These are phyloP conservation scores for Caenorhabditis brenneri DNA, from an alignment of 1,140 invertebrate species.

Conservation along the genomic window DNA sequence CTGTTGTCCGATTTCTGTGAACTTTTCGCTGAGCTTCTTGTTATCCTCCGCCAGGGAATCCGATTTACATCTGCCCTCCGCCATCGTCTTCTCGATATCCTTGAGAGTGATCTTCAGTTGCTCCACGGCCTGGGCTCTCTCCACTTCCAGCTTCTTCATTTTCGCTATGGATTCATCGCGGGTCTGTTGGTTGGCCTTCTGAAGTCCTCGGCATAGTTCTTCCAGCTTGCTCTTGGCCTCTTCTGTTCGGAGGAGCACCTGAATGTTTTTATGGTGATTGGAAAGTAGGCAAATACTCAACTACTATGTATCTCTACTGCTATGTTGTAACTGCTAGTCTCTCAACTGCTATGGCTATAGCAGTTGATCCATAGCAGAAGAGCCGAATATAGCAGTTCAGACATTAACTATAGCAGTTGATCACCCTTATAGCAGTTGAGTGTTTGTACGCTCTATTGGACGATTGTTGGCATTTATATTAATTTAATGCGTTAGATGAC, in stretches of 20 bases:
- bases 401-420: too few relatives aligned
- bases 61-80: conserved; percentile 19
- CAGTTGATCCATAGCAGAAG: too few relatives aligned
- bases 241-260: conserved; percentile 43
- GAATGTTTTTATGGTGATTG: neutral
- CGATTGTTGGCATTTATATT: too few relatives aligned
- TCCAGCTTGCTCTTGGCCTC: conserved; percentile 50
- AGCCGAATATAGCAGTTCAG: too few relatives aligned
- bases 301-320: too few relatives aligned
- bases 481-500: too few relatives aligned
- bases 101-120: conserved; percentile 43
- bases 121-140: conserved; percentile 31
- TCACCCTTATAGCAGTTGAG: too few relatives aligned
- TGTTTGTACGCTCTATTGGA: too few relatives aligned
- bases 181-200: conserved; percentile 44
- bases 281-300: too few relatives aligned
- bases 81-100: conserved; percentile 44
- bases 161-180: conserved; percentile 29
- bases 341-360: too few relatives aligned
- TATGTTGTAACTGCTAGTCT: too few relatives aligned
- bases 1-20: conserved; percentile 31
- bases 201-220: conserved; percentile 46
- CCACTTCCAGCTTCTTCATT: conserved; percentile 30
- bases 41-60: conserved; percentile 47
- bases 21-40: conserved; percentile 40